These are phyloP conservation scores for Bombus affinis DNA, from an alignment of 1,140 invertebrate species.

Conservation along the genomic window DNA sequence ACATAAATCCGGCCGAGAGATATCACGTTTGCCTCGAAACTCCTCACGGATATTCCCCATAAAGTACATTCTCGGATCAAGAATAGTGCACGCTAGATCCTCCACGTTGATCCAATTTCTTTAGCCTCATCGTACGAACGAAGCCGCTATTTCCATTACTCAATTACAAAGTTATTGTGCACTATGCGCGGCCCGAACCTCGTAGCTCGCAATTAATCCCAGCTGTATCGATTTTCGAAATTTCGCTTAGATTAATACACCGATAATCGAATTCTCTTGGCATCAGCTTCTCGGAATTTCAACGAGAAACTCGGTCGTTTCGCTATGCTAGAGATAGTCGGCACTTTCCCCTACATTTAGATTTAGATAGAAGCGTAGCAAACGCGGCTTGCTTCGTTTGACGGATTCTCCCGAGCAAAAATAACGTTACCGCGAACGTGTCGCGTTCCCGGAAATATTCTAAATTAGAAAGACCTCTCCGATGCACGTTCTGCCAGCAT, in stretches of 20 bases:
- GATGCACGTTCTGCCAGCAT: background rate
- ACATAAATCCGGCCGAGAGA: slow-evolving; percentile 70
- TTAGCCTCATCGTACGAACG: slow-evolving; percentile 1
- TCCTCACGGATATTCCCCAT: slow-evolving; percentile 48
- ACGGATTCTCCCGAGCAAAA: background rate
- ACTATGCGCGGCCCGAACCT: background rate
- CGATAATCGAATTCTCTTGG: background rate
- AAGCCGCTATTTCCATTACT: slow-evolving; percentile 41
- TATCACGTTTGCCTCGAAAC: slow-evolving; percentile 62
- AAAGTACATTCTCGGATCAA: slow-evolving; percentile 49
- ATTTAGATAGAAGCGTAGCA: no score
- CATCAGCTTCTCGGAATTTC: background rate
- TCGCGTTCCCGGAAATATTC: no score
- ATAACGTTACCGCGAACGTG: no score
- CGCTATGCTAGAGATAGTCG: background rate
- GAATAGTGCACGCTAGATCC: slow-evolving; percentile 13
- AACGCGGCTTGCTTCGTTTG: no score
- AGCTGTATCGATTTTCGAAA: slow-evolving; percentile 14
- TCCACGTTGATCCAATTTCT: slow-evolving; percentile 46
- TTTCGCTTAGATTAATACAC: background rate
- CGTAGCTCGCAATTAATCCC: background rate
- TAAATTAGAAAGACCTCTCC: no score
- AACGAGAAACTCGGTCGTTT: background rate
- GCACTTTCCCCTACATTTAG: no score
- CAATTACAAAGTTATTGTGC: slow-evolving; percentile 48